Conservation (phyloP, 2,797 vertebrate species). For the Miopithecus talapoin region DNA sequence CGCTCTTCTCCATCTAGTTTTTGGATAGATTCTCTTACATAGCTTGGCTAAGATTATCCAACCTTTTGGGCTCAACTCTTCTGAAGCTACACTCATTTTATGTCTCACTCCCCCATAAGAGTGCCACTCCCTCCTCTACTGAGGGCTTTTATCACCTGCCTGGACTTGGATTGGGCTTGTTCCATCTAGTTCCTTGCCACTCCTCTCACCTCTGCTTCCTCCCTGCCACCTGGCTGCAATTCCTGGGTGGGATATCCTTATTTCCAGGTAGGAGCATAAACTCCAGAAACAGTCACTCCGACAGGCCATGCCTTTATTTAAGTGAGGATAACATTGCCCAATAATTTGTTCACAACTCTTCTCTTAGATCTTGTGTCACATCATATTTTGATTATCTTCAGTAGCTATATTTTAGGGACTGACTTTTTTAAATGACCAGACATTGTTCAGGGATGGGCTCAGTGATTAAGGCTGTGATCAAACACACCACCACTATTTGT, state of each 20-base stretch:
- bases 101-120: background rate
- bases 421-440: slow-evolving; percentile 22
- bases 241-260: background rate
- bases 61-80: background rate
- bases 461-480: background rate
- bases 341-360: background rate
- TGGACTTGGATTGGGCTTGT: background rate
- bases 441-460: slow-evolving; percentile 16
- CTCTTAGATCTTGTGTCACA: background rate
- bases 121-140: background rate
- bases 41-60: background rate
- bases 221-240: background rate
- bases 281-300: background rate
- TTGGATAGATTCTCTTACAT: background rate
- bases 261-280: background rate
- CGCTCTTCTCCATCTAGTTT: background rate
- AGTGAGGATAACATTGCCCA: background rate
- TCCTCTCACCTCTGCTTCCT: background rate
- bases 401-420: slow-evolving; percentile 9
- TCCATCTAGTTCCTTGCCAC: background rate
- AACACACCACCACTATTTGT: background rate
- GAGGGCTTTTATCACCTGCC: slow-evolving; percentile 9
- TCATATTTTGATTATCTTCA: slow-evolving; percentile 50
- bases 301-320: background rate
- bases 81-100: background rate